Evolutionary conservation across 2,113 vertebrate genomes (phyloP).

Genomic region (Mola mola): DNA sequence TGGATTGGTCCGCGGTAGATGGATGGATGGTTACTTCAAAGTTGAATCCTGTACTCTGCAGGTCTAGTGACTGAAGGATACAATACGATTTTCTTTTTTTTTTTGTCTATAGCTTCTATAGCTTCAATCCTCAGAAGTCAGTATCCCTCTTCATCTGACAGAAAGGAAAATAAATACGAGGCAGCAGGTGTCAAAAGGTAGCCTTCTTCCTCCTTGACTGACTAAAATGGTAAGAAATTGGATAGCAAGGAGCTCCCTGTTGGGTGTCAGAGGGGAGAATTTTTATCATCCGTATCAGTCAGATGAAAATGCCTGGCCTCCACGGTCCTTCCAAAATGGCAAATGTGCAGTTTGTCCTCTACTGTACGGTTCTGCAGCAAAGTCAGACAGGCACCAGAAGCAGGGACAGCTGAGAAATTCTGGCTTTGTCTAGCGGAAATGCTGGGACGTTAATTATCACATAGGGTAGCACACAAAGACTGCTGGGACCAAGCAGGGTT

Average conservation of each 20-base stretch:
- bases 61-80: too few species aligned
- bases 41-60: too few species aligned
- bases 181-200: slow-evolving; percentile 47
- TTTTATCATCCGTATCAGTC: slow-evolving; percentile 58
- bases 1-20: too few species aligned
- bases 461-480: neutral
- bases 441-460: neutral
- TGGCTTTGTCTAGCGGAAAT: neutral
- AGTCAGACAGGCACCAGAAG: slow-evolving; percentile 22
- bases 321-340: slow-evolving; percentile 35
- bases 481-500: neutral
- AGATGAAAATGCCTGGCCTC: slow-evolving; percentile 49
- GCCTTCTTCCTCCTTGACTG: slow-evolving; percentile 19
- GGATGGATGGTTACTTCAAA: too few species aligned
- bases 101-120: too few species aligned
- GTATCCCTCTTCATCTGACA: slow-evolving; percentile 24
- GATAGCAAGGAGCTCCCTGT: slow-evolving; percentile 33
- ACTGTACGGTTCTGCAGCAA: slow-evolving; percentile 22
- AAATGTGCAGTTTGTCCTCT: slow-evolving; percentile 18
- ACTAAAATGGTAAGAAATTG: slow-evolving; percentile 48
- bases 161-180: slow-evolving; percentile 50
- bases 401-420: neutral
- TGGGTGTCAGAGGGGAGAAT: slow-evolving; percentile 43
- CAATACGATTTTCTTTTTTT: too few species aligned
- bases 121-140: slow-evolving; percentile 4